Base-by-base conservation (phyloP, 1,140 invertebrate genomes). In the Zaprionus vittiger region DNA sequence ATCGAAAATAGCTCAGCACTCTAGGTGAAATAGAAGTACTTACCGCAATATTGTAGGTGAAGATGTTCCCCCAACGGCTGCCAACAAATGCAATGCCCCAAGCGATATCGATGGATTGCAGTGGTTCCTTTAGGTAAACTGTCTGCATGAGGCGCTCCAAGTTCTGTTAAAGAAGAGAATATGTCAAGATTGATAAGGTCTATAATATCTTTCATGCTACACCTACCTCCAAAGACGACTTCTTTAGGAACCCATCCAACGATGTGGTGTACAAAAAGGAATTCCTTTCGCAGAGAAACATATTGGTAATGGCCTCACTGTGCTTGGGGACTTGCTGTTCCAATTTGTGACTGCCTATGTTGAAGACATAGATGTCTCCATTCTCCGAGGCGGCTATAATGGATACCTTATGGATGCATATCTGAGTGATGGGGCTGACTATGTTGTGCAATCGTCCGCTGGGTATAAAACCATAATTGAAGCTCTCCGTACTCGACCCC, bases 281-380 rank as follows among this genome's bases (percentile, higher is more conserved):
- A 12, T 87, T 77, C 44, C 74, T 63, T 6, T 81, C 68, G 52
- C 76, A 79, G 14, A 92, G 56, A 72, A 57, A 81, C 79, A 93
- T 92, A 47, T 92, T 78, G 1, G 91, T 93, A 12, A 92, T 92
- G 38, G 84, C 84, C 24, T 93, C 91, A n/a, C 83, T 85, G 62
- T 93, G 92, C 55, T 92, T 91, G n/a, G 80, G 44, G 41, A 94
- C 83, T 15, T 94, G 93, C 15, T 83, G 91, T 22, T 94, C 73
- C 14, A 94, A 81, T 54, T 93, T 93, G 11, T 94, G 93, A n/a
- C 92, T 93, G 31, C 64, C 52, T 2, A 81, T 79, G 70, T 90
- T 93, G 70, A 94, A 94, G 82, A 94, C 93, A 74, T 94, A 95
- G 4, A 95, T 91, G 76, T 94, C 94, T 17, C 94, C 94, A 74